Base-by-base conservation (phyloP, 2,888 invertebrate species). In the Drosophila engyochracea region DNA sequence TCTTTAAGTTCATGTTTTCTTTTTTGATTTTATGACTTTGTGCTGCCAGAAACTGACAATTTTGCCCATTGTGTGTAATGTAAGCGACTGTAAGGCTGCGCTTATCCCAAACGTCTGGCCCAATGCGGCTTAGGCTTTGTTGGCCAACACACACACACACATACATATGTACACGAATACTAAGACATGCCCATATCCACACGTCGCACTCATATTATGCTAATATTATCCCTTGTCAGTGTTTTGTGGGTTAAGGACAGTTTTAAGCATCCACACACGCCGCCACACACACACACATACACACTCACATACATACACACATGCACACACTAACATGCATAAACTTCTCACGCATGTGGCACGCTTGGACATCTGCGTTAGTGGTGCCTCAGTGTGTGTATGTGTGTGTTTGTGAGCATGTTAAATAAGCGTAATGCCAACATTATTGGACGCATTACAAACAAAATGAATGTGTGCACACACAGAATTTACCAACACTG, bases 401-500 rank as follows among this genome's bases (percentile, higher is more conserved):
- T 65, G 52, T 57, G 72, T 81, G 62, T 70, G 61, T 79, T 63
- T 84, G 66, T 67, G 79, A 79, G 82, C 80, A 84, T 91, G 91
- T 86, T 89, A 89, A 91, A 90, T 89, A 86, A 90, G 90, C 90
- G 86, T 90, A 85, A 87, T 91, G 87, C 83, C 83, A 84, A 87
- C 90, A 91, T 90, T 91, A 91, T 90, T 90, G 89, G 84, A 79
- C 88, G 76, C 80, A 88, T 83, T 83, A 84, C 88, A 88, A 89
- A 90, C 88, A 87, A 87, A 87, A 84, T 86, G 82, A 82, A 76
- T 89, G 75, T 82, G 79, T 66, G 71, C 74, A 66, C 74, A 74
- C 70, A 66, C 69, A 39, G 28, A 53, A 41, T 60, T 64, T 57
- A 52, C 49, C 49, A 55, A 37, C 64, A 62, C 63, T 69, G 70